Evolutionary conservation across 53 echinoderm and acorn worm species (phyloP), one percentile per base, ranked within the genome.

Genomic region (Stichopus horrens): DNA sequence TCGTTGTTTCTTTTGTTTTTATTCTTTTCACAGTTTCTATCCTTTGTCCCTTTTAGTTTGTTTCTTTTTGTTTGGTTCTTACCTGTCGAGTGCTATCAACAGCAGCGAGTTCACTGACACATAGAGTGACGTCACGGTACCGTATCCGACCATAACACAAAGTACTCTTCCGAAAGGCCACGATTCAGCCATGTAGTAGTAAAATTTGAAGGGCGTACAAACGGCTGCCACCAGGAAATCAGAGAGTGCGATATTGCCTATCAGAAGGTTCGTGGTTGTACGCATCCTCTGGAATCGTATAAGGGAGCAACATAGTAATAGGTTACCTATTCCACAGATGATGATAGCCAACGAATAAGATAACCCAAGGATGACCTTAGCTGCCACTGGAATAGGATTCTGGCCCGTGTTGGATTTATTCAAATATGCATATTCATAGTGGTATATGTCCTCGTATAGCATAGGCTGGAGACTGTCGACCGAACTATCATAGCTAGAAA

Each of bases 41-140:
- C n/a, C 1, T 67, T 67, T 14, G n/a, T 37, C 37, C 37, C 37
- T 37, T 37, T 9, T 20, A 2, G 16, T 23, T 75, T 37, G 37
- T 37, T 37, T 37, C 37, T 37, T 37, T 37, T 37, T 37, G 37
- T 56, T 57, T n/a, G 18, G 18, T 63, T 20, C 91, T 89, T 95
- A 98, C 98, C 98, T 93, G 90, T 98, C 98, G 20, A 98, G 84
- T 9, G 98, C 98, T 51, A 98, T 98, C 18, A 90, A 92, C 23
- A 98, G 91, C 9, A 98, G 94, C 8, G 98, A 98, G 83, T 98
- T 98, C 8, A 95, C 92, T 5, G 98, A 98, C 7, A 98, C 98
- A 57, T 98, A 98, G 8, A 98, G 91, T 1, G 98, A 98, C 14
- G 93, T 91, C 53, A 83, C 90, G 79, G 95, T 94, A 11, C 93